Evolutionary conservation across 1,140 invertebrate genomes (phyloP).

Genomic region (Planococcus citri): DNA sequence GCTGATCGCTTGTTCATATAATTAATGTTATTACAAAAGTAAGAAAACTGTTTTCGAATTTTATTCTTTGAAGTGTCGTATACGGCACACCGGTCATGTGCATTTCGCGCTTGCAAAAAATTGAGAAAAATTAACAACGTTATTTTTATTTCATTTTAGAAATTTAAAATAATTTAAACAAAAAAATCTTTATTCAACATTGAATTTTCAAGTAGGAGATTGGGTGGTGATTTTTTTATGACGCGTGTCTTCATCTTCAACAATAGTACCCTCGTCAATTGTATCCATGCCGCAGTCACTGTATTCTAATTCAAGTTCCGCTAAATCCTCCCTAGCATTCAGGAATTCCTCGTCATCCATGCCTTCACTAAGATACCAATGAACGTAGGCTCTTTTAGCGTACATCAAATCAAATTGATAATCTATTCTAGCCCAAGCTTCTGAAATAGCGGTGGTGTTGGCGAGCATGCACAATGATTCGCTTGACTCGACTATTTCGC

Average conservation of each 20-base stretch:
- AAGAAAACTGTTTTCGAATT: no score
- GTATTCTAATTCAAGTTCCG: slow-evolving; percentile 1
- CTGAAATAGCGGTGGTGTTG: slow-evolving; percentile 53
- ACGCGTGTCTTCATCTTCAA: slow-evolving; percentile 5
- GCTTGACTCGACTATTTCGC: slow-evolving; percentile 40
- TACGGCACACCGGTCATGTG: no score
- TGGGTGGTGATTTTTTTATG: neutral
- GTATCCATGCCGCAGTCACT: slow-evolving; percentile 13
- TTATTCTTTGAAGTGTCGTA: no score
- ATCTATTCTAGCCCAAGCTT: slow-evolving; percentile 64
- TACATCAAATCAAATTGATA: slow-evolving; percentile 72
- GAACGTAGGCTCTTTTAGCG: slow-evolving; percentile 64
- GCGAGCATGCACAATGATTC: slow-evolving; percentile 44
- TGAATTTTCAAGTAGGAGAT: no score
- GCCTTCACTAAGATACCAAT: slow-evolving; percentile 60
- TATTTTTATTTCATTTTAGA: no score
- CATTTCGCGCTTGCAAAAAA: no score
- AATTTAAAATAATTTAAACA: no score
- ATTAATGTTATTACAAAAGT: no score
- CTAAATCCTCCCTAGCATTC: slow-evolving; percentile 37
- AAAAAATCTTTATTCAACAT: no score
- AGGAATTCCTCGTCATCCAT: slow-evolving; percentile 68
- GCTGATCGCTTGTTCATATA: no score
- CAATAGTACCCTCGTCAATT: slow-evolving; percentile 8
- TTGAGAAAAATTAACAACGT: no score